phyloP scores from a whole-genome alignment of 2,113 vertebrate species.

The Cinclus cinclus region DNA sequence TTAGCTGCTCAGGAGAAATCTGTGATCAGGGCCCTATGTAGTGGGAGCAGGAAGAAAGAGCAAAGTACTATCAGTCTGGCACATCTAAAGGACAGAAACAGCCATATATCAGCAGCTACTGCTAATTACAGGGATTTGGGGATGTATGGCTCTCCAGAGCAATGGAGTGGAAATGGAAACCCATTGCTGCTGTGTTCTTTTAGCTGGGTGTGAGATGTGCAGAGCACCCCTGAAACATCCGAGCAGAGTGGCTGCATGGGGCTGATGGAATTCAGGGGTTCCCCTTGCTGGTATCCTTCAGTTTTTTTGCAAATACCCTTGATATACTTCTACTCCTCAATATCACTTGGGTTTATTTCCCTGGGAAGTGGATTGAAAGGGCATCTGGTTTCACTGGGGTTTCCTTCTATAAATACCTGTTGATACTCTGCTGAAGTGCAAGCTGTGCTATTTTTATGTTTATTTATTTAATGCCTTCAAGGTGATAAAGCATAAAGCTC shows the following conservation, averaged over 20 bases:
- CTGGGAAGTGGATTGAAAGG: conserved; percentile 45
- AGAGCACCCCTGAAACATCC: rapidly evolving
- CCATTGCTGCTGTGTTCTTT: background rate
- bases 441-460: background rate
- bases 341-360: conserved; percentile 16
- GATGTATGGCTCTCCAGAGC: background rate
- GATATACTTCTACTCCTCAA: background rate
- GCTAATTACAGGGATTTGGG: background rate
- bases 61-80: background rate
- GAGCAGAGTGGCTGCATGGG: rapidly evolving
- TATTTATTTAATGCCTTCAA: conserved; percentile 39
- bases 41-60: background rate
- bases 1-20: background rate
- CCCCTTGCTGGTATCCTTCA: background rate
- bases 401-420: conserved; percentile 30
- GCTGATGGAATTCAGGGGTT: background rate
- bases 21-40: background rate
- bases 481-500: background rate
- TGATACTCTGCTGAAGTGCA: conserved; percentile 1
- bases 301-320: conserved; percentile 22
- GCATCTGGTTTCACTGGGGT: conserved; percentile 20
- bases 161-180: background rate
- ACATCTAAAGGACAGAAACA: background rate
- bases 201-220: rapidly evolving
- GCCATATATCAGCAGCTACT: background rate